Evolutionary conservation across 1,140 invertebrate genomes (phyloP), one percentile per base, ranked within the genome.

Genomic region (Bombus consobrinus): DNA sequence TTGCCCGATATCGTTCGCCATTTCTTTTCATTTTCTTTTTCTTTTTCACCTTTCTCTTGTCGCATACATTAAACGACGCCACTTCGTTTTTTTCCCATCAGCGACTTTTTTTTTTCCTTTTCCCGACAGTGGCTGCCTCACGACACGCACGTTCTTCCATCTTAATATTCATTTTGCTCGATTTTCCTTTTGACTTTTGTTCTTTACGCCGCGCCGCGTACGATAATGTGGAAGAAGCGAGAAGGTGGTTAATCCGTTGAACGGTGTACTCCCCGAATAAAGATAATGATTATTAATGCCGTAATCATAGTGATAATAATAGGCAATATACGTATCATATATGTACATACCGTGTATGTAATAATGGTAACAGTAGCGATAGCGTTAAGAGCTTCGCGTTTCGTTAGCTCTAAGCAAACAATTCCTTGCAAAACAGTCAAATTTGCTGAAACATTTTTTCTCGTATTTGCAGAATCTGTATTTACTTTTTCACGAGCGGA

Each of bases 1-100:
- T 66, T 37, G 41, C 41, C 34, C 74, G 76, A 83, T 53, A 85
- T 71, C 53, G 47, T 79, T n/a, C 32, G 9, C n/a, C 28, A 0
- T 22, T 53, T 22, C 47, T 34, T 37, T n/a, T 37, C 18, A 13
- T 72, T 47, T 37, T 37, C 18, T 13, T 72, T 47, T 37, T 32
- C 18, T 28, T 72, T n/a, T 72, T 41, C 39, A 1, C 39, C 69
- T 72, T 41, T 72, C 69, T 72, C 39, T n/a, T 39, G 12, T 15
- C 69, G 69, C 47, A 53, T 53, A 22, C 47, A 22, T 53, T 53
- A 53, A 53, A 53, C 47, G 18, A 53, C 39, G 69, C 28, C n/a
- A 13, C 41, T 59, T 41, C 1, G 47, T 22, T 18, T 53, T 22
- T 53, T 22, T 53, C 47, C 18, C 47, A 53, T 53, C 47, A 53